phyloP scores from a whole-genome alignment of 2,888 invertebrate genomes.

The Lycophotia porphyrea region DNA sequence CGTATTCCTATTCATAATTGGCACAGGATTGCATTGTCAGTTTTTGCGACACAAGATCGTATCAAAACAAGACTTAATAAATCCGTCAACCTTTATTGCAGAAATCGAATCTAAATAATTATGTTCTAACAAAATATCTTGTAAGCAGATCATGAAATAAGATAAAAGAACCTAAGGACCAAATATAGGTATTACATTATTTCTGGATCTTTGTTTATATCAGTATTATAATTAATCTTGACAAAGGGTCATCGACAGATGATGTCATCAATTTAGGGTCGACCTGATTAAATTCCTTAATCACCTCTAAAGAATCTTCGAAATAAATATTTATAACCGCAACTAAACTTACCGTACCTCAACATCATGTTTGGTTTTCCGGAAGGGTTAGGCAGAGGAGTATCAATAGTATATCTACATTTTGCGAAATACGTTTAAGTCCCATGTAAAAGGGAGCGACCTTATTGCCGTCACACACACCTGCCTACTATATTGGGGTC shows the following conservation, averaged over 20 bases:
- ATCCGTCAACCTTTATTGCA: not conserved
- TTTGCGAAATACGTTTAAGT: not conserved
- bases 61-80: not conserved
- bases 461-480: not conserved
- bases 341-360: not conserved
- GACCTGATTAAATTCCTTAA: conserved; percentile 14
- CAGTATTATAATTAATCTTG: conserved; percentile 19
- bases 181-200: not conserved
- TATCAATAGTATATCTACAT: not conserved
- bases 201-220: not conserved
- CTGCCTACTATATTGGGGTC: too few relatives aligned
- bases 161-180: not conserved
- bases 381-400: not conserved
- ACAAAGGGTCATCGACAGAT: conserved; percentile 4
- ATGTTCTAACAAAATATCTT: not conserved
- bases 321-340: not conserved
- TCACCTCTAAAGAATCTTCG: conserved; percentile 2
- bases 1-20: not conserved
- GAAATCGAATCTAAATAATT: not conserved
- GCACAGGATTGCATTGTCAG: not conserved
- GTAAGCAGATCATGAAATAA: not conserved
- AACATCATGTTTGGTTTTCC: not conserved
- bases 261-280: conserved; percentile 19
- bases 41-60: not conserved
- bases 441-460: not conserved